These are phyloP conservation scores for Eupeodes latifasciatus DNA, from an alignment of 2,888 invertebrate species.

Conservation along the genomic window DNA sequence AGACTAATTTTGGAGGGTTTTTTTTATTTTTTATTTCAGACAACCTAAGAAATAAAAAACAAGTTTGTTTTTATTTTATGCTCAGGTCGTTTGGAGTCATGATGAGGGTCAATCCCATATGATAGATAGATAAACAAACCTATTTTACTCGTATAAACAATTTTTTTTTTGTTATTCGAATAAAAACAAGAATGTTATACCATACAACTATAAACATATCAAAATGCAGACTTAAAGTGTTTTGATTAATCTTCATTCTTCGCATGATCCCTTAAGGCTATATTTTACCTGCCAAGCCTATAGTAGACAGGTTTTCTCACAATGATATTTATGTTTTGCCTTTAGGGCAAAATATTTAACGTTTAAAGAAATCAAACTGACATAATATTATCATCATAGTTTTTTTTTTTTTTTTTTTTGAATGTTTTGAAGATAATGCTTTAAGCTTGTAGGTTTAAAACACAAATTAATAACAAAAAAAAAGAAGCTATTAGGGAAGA, in stretches of 20 bases:
- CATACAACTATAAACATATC: too few species aligned
- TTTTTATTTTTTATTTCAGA: too few species aligned
- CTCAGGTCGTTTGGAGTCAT: too few species aligned
- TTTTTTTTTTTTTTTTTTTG: neutral
- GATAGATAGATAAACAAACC: too few species aligned
- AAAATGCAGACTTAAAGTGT: neutral
- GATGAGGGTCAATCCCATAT: too few species aligned
- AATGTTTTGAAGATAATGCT: constrained; percentile 39
- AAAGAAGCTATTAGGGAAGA: constrained; percentile 21
- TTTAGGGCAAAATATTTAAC: constrained; percentile 20
- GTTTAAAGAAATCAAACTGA: constrained; percentile 59
- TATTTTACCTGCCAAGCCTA: neutral
- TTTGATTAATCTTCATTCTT: constrained; percentile 18
- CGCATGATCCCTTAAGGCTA: constrained; percentile 35
- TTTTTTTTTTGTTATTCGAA: too few species aligned
- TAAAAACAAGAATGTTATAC: too few species aligned
- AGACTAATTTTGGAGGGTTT: too few species aligned
- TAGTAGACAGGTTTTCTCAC: constrained; percentile 19
- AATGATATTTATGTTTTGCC: constrained; percentile 23
- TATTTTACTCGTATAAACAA: too few species aligned
- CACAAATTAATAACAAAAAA: neutral
- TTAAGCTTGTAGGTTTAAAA: constrained; percentile 32
- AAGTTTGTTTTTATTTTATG: too few species aligned
- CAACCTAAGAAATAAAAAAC: too few species aligned
- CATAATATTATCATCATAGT: constrained; percentile 35